phyloP scores from a whole-genome alignment of 2,797 vertebrate genomes.

The Syngnathus rostellatus region DNA sequence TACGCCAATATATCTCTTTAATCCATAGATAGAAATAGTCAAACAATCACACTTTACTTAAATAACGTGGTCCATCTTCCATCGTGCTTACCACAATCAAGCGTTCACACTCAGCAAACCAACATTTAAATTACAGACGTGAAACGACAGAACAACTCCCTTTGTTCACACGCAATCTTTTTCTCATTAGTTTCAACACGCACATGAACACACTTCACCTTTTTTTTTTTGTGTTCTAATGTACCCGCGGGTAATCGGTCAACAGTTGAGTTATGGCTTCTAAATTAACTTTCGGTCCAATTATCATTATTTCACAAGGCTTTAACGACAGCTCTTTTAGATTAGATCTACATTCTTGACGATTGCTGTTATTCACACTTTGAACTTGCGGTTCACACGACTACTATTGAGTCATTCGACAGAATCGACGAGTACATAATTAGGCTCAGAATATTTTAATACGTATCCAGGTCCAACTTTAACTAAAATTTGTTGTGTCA shows the following conservation, averaged over 20 bases:
- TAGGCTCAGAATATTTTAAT: not conserved
- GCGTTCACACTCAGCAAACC: conserved; percentile 45
- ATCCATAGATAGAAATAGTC: not conserved
- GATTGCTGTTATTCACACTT: not conserved
- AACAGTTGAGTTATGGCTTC: conserved; percentile 5
- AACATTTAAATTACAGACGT: conserved; percentile 37
- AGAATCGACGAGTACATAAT: not conserved
- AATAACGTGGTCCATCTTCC: not conserved
- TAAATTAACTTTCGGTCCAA: not conserved
- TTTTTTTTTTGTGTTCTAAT: not conserved
- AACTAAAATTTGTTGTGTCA: not conserved
- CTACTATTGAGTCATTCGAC: not conserved
- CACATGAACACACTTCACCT: conserved; percentile 9
- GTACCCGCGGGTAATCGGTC: not conserved
- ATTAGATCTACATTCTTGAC: not conserved
- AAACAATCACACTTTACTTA: not conserved
- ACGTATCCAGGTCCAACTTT: not conserved
- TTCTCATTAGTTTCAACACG: conserved; percentile 1
- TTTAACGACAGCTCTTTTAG: not conserved
- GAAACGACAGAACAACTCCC: conserved; percentile 37
- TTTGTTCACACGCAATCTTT: conserved; percentile 24
- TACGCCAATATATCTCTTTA: not conserved
- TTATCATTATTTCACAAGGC: not conserved
- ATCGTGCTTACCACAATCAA: conserved; percentile 19
- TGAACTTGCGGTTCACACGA: not conserved